A percentile compares a stretch with the other conserved stretches of the same genome.
phyloP scores from a whole-genome alignment of 23 tunicate genomes.

The Halocynthia roretzi region DNA sequence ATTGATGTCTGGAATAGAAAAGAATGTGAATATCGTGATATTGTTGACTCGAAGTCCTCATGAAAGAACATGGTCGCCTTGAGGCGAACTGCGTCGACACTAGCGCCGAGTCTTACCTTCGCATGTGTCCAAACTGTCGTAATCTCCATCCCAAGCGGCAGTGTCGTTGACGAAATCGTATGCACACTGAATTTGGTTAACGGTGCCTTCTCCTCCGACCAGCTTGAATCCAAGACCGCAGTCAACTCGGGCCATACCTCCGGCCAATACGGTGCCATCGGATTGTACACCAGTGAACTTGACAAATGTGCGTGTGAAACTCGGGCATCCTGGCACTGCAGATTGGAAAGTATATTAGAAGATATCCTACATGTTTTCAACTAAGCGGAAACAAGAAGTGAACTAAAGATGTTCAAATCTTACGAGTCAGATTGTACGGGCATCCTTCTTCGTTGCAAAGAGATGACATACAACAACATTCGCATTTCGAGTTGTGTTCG shows the following conservation, averaged over 20 bases:
- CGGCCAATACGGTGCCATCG: conserved; percentile 57
- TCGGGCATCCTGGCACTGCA: conserved; percentile 80
- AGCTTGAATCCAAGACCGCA: conserved; percentile 23
- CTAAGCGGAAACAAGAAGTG: background rate
- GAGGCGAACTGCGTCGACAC: background rate
- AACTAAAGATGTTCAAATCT: background rate
- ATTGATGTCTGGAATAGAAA: conserved; percentile 46
- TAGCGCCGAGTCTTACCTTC: conserved; percentile 32
- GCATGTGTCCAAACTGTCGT: conserved; percentile 60
- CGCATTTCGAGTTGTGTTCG: conserved; percentile 82
- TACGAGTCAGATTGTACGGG: conserved; percentile 68
- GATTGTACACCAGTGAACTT: conserved; percentile 36
- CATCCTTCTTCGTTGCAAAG: conserved; percentile 73
- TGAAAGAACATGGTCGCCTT: background rate
- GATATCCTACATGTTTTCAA: background rate
- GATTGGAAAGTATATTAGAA: background rate
- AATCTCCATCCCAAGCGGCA: conserved; percentile 66
- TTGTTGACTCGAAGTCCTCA: background rate
- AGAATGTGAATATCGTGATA: background rate
- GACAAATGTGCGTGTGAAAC: conserved; percentile 33
- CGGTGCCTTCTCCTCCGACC: conserved; percentile 9
- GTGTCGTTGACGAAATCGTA: conserved; percentile 76
- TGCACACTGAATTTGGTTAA: conserved; percentile 50
- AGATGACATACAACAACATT: conserved; percentile 79
- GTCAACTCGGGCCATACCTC: conserved; percentile 65